These are phyloP conservation scores for Magallana nippona DNA, from an alignment of 2,888 invertebrate genomes.

Conservation along the genomic window DNA sequence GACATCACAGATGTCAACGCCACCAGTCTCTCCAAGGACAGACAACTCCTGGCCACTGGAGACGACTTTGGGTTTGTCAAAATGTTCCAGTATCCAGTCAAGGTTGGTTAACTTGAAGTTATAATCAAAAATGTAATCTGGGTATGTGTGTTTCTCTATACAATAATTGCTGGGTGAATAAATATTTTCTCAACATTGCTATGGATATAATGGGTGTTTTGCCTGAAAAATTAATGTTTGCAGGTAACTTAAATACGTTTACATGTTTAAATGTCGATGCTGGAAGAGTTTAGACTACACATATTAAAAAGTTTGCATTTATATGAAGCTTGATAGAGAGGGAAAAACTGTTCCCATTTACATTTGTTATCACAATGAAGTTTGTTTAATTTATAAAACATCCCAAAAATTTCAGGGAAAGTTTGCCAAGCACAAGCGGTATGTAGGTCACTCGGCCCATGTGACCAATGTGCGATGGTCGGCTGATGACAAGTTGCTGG, in stretches of 20 bases:
- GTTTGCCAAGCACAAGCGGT: slow-evolving; percentile 79
- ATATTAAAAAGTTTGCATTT: too few relatives aligned
- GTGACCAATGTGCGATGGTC: slow-evolving; percentile 81
- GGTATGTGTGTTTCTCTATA: too few relatives aligned
- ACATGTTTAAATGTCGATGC: too few relatives aligned
- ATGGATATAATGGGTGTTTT: too few relatives aligned
- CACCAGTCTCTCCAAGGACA: slow-evolving; percentile 74
- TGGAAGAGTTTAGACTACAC: too few relatives aligned
- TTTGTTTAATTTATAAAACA: too few relatives aligned
- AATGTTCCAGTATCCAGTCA: slow-evolving; percentile 80
- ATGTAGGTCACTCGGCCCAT: slow-evolving; percentile 80
- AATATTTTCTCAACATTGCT: too few relatives aligned
- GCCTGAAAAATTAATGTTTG: too few relatives aligned
- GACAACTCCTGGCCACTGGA: slow-evolving; percentile 78
- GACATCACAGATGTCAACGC: slow-evolving; percentile 81
- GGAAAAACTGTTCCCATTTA: not conserved
- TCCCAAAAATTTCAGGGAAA: slow-evolving; percentile 73
- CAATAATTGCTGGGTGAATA: too few relatives aligned
- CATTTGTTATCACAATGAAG: not conserved
- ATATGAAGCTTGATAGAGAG: too few relatives aligned
- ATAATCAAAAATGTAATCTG: too few relatives aligned
- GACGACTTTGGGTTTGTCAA: slow-evolving; percentile 81
- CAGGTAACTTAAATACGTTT: too few relatives aligned
- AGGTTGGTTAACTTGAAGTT: slow-evolving; percentile 66
- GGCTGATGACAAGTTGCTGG: slow-evolving; percentile 73